These are phyloP conservation scores for Sigmodon hispidus DNA, from an alignment of 2,113 vertebrate species.

Conservation along the genomic window DNA sequence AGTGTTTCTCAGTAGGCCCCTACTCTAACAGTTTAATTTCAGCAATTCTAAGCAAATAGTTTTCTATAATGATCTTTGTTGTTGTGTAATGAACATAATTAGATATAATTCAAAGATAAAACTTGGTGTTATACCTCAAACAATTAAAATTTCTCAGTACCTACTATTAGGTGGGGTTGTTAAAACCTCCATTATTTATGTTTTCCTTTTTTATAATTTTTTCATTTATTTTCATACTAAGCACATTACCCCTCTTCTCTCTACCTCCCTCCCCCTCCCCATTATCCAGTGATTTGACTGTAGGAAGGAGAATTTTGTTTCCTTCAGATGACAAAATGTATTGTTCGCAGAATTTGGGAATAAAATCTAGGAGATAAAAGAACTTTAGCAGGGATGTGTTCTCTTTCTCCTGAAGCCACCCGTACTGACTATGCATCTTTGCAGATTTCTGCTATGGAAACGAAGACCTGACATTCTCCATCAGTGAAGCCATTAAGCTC, in stretches of 20 bases:
- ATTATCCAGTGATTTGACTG: background rate
- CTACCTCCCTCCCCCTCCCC: too few relatives aligned
- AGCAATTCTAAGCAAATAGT: background rate
- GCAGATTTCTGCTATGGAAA: constrained; percentile 99
- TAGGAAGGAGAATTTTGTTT: background rate
- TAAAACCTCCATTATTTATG: constrained; percentile 25
- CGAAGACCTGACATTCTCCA: constrained; percentile 96
- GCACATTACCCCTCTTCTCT: too few relatives aligned
- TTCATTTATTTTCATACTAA: too few relatives aligned
- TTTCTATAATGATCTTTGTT: background rate
- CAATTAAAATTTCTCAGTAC: background rate
- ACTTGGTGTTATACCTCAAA: background rate
- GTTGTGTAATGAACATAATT: background rate
- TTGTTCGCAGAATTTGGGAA: background rate
- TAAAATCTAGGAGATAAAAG: constrained; percentile 10
- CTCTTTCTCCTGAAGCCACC: background rate
- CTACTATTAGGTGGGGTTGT: background rate
- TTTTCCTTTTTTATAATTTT: too few relatives aligned
- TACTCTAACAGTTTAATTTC: background rate
- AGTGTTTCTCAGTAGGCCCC: background rate
- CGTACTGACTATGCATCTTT: background rate
- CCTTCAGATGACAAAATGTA: background rate
- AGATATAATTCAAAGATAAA: background rate
- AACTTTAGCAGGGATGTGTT: background rate
- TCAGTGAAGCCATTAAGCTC: constrained; percentile 98